Base-by-base conservation (phyloP, 2,888 invertebrate species). In the Dynastes maya region DNA sequence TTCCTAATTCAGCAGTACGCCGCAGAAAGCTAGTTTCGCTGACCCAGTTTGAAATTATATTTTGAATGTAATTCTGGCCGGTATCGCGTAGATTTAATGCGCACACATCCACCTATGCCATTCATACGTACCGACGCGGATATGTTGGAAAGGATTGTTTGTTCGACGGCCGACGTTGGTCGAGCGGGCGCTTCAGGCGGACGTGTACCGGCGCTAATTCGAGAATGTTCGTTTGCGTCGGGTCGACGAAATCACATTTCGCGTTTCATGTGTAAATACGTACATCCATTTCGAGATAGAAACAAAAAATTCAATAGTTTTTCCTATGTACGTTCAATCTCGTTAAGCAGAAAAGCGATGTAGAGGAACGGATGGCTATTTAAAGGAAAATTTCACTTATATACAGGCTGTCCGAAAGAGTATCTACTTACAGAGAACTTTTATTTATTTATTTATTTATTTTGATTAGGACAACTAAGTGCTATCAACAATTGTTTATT, bases 41-140 rank as follows among this genome's bases (percentile, higher is more conserved):
- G 29, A 29, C 29, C 9, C 13, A 63, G 63, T 63, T 63, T 32
- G 63, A 63, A 63, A 63, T 63, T 63, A 63, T 32, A 11, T 32
- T 63, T 37, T 63, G 1, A 63, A 11, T 32, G 29, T 63, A 63
- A 63, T 32, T 63, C 63, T 11, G 27, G 13, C 13, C 29, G 11
- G 63, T 63, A 63, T 63, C 29, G 63, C 27, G 2, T 32, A 63
- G 63, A 63, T 63, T 29, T 29, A 63, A 11, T 29, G 13, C 13
- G 13, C 29, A 13, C 63, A 63, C 63, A 29, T 63, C 11, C 63
- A 13, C 8, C 2, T 29, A 29, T 11, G 29, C 13, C 9, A 11
- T 37, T 8, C 45, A 11, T 11, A 45, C 11, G 45, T 45, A 45
- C 11, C 32, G 32, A 37, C 5, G 32, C 32, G 5, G 32, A 37